Base-by-base conservation (phyloP, 2,113 vertebrate genomes). In the Rutilus rutilus region DNA sequence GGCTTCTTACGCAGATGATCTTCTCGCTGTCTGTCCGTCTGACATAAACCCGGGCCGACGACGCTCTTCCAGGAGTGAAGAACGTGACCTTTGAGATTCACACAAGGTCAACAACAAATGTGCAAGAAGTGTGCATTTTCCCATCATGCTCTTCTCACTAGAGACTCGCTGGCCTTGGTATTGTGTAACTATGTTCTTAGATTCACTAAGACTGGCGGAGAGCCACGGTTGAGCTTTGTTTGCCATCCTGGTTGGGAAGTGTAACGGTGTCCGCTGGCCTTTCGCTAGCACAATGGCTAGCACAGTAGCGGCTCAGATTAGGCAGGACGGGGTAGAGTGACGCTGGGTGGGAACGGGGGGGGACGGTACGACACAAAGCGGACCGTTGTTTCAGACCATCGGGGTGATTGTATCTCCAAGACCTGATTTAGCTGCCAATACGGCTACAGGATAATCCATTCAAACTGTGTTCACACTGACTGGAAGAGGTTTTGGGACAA, bases 271-370 rank as follows among this genome's bases (percentile, higher is more conserved):
- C 91, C 88, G 12, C 85, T 94, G 93, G 86, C 94, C 93, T 95
- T 95, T 78, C 21, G 86, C 86, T 85, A 85, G 85, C 91, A 95
- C 93, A 95, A 95, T 93, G 92, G 91, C 90, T 88, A 82, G 91
- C 90, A 93, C 90, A 95, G 93, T 92, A 87, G 89, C 87, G 91
- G 91, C 90, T 91, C 84, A 85, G 39, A 78, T 67, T 83, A 82
- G 90, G 85, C 64, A 81, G 82, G 89, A 88, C 88, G 87, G 80
- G 91, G 86, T 86, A 89, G 19, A 60, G 91, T 86, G 89, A 89
- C 85, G 87, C 75, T 75, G 89, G 83, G 86, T 89, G 90, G 33
- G 45, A 65, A 80, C 57, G 89, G 88, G 88, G 89, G 93, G 90
- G 94, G 92, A 85, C 57, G 62, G 88, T 87, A 92, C 87, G 87